Conservation (phyloP, 2,797 vertebrate genomes). For the Scyliorhinus canicula region DNA sequence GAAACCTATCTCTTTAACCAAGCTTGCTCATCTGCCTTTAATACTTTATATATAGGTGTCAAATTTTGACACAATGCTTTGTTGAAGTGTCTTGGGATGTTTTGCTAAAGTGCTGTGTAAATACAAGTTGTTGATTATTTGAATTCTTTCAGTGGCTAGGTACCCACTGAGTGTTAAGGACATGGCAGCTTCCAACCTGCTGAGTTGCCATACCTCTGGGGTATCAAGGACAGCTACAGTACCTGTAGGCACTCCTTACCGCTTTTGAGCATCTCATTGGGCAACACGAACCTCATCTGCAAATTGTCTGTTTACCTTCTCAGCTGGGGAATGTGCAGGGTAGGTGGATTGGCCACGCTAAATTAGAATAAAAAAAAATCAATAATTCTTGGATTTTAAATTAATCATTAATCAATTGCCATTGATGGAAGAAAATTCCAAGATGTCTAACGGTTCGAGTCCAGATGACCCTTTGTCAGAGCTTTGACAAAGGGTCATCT, state of each 20-base stretch:
- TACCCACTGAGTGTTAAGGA: not conserved
- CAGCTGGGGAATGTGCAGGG: too few relatives aligned
- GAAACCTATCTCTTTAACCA: not conserved
- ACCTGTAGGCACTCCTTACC: not conserved
- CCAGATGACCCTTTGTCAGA: too few relatives aligned
- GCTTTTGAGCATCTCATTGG: not conserved
- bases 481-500: too few relatives aligned
- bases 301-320: not conserved
- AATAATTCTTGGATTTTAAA: not conserved
- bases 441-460: too few relatives aligned
- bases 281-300: not conserved
- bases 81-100: not conserved
- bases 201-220: not conserved
- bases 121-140: not conserved
- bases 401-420: not conserved
- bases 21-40: not conserved
- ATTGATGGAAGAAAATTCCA: not conserved
- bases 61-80: not conserved
- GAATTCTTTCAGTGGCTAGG: too few relatives aligned
- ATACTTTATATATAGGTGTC: not conserved
- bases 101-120: too few relatives aligned
- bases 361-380: too few relatives aligned
- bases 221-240: not conserved
- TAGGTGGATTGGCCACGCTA: too few relatives aligned
- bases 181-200: not conserved